Conservation (phyloP, 2,888 invertebrate species). For the Rhyacophila evoluta region DNA sequence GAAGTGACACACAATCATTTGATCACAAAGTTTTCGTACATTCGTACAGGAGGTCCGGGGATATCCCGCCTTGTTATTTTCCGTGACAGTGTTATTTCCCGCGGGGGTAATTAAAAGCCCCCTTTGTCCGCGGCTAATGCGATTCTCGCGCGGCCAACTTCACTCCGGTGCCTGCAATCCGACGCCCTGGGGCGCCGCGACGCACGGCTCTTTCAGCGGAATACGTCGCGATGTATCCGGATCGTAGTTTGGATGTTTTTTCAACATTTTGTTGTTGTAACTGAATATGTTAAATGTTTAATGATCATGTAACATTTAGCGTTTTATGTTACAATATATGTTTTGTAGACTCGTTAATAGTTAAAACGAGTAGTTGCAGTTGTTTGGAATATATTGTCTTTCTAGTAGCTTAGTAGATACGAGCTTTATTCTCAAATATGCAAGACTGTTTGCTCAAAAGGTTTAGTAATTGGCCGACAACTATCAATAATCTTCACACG, state of each 20-base stretch:
- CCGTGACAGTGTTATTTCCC: constrained; percentile 40
- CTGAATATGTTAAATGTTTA: no score
- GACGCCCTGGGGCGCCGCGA: constrained; percentile 8
- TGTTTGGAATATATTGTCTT: no score
- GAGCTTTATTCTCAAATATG: no score
- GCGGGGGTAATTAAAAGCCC: constrained; percentile 42
- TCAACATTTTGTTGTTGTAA: no score
- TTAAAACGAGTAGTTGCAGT: no score
- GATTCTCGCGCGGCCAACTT: constrained; percentile 27
- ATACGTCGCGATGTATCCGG: not conserved
- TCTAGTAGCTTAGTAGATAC: no score
- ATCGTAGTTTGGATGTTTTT: not conserved
- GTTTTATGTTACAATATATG: no score
- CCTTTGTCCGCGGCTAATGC: constrained; percentile 34
- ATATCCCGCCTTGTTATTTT: constrained; percentile 6
- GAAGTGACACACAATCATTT: not conserved
- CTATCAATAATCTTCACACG: no score
- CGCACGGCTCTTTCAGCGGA: not conserved
- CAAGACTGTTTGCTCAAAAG: no score
- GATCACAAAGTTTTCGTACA: not conserved
- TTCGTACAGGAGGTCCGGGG: not conserved
- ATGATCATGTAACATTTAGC: no score
- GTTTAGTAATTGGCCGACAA: no score
- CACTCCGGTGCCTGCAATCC: constrained; percentile 15
- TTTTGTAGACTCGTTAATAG: no score